These are phyloP conservation scores for Cyaniris semiargus DNA, from an alignment of 2,888 invertebrate genomes.

Conservation along the genomic window DNA sequence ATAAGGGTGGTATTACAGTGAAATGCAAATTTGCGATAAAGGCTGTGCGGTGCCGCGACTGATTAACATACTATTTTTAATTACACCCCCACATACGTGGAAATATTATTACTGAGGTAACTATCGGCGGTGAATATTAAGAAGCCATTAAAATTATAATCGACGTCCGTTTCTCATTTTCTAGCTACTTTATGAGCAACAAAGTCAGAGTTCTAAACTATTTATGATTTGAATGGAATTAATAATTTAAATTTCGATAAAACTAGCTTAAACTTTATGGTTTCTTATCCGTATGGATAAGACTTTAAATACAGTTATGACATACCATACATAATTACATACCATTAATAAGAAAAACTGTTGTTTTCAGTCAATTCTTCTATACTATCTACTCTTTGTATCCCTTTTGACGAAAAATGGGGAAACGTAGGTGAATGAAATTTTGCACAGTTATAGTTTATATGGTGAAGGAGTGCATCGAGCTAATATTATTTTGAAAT, in stretches of 20 bases:
- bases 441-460: no score
- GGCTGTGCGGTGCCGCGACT: constrained; percentile 38
- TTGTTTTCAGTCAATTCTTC: not conserved
- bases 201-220: not conserved
- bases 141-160: not conserved
- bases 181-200: not conserved
- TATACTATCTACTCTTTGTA: not conserved
- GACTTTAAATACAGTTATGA: no score
- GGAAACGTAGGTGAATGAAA: no score
- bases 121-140: not conserved
- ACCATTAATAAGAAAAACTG: not conserved
- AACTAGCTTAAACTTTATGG: no score
- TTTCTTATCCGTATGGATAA: no score
- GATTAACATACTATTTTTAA: constrained; percentile 43
- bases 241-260: no score
- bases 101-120: not conserved
- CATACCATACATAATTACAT: not conserved
- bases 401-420: no score
- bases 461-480: no score
- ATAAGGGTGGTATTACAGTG: constrained; percentile 41
- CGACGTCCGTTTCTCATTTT: not conserved
- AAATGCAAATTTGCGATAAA: constrained; percentile 43
- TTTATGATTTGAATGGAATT: not conserved
- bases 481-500: no score
- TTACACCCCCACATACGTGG: constrained; percentile 33